Evolutionary conservation across 1,140 invertebrate genomes (phyloP), one percentile per base, ranked within the genome.

Genomic region (Drosophila willistoni): DNA sequence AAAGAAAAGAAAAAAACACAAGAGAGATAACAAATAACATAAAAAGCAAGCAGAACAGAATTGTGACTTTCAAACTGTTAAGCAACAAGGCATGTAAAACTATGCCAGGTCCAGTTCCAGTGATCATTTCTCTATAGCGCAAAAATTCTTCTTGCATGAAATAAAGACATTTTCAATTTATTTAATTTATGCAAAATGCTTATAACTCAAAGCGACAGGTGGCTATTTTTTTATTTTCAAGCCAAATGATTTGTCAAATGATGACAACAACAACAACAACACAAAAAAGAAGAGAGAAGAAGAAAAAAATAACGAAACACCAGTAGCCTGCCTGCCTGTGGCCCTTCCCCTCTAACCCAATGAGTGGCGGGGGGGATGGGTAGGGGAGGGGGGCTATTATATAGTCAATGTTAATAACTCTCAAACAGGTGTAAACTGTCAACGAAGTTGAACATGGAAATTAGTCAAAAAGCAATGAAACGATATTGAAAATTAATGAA

Each of bases 141-240:
- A 7, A 19, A 7, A 29, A 54, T 57, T 39, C 59, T 61, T 61
- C 41, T 54, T 63, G 41, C 36, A 36, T 44, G 34, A 71, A 71
- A 85, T 85, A 72, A 78, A 85, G 81, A 64, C 67, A 71, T 82
- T 51, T 51, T 1, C 44, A 51, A 51, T 51, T 51, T 47, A 60
- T 63, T 64, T 71, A 87, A 86, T 86, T 85, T 82, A 86, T 86
- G 82, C 82, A 81, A 74, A 86, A 86, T 86, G 68, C 51, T 60
- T 68, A 68, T 78, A 71, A 76, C 79, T 81, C 68, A 72, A 71
- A 72, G 82, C 82, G 82, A 86, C 79, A 86, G 71, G 55, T 36
- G 68, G 78, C 44, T 51, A 75, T 79, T 81, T 63, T 81, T 63
- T 73, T 68, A 71, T 64, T 74, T 71, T 75, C 59, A 82, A 71